Base-by-base conservation (phyloP, 37 sponge, comb jelly and placozoan species). In the Theonella swinhoei region DNA sequence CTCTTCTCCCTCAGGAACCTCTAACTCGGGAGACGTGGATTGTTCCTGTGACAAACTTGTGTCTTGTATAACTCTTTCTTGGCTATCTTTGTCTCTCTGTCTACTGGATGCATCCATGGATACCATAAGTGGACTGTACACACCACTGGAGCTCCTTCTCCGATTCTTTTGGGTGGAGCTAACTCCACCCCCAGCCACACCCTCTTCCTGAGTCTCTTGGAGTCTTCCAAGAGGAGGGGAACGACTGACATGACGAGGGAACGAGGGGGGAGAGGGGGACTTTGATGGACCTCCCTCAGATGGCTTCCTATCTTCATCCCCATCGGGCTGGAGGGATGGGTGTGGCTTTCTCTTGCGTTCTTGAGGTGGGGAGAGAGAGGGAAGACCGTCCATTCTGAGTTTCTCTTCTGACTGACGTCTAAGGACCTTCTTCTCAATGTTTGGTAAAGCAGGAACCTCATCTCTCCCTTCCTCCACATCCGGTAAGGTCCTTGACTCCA, bases 321-420 rank as follows among this genome's bases (percentile, higher is more conserved):
- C 32, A 32, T 30, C 28, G 25, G 4, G 59, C 22, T 40, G 42
- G 43, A 2, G 32, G 60, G 43, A 26, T 29, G 24, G 58, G 28
- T 19, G 7, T 77, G 30, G 2, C 17, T 58, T 61, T 2, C 39
- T 28, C 24, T 17, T 24, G 54, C 5, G 43, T 9, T 23, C 9
- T 68, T 3, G 54, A 47, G 54, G 54, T 47, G 54, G 54, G 11
- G 54, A 47, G 54, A 47, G 54, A 47, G 54, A 47, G 14, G 54
- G 54, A 7, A 74, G 39, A 7, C 83, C 83, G 19, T 83, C 83
- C 39, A 83, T 42, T 19, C 83, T 64, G 1, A 83, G 34, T 30
- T 24, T 35, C 29, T 83, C 83, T 40, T 73, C 47, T 0, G 83
- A 83, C 0, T 75, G 43, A 9, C 75, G 39, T 9, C 75, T 40